These are phyloP conservation scores for Drosophila kuntzei DNA, from an alignment of 2,888 invertebrate genomes.

Conservation along the genomic window DNA sequence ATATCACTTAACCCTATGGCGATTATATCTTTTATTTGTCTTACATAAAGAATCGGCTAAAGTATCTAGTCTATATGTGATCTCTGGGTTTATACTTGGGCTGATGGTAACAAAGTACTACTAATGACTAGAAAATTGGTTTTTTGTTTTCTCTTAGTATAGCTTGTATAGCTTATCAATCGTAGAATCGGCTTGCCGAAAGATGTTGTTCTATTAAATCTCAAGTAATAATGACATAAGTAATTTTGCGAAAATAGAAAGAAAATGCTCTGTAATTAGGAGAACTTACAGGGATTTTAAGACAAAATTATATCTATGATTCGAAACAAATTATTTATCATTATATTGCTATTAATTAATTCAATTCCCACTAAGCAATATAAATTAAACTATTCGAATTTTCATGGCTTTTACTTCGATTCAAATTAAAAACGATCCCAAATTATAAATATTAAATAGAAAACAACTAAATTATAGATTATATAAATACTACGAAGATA, in stretches of 20 bases:
- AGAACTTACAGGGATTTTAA: conserved; percentile 3
- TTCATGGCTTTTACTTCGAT: not conserved
- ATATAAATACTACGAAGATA: conserved; percentile 36
- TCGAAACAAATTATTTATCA: not conserved
- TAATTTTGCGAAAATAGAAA: conserved; percentile 1
- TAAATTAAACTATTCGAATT: not conserved
- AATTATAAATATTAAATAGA: conserved; percentile 21
- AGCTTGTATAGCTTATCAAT: not conserved
- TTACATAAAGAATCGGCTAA: conserved; percentile 27
- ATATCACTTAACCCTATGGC: conserved; percentile 45
- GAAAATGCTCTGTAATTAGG: not conserved
- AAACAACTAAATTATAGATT: conserved; percentile 26
- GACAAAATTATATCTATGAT: not conserved
- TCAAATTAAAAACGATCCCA: conserved; percentile 10
- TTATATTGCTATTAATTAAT: not conserved
- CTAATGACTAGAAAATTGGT: not conserved
- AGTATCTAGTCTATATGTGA: conserved; percentile 4
- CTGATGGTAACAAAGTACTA: conserved; percentile 4
- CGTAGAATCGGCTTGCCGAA: not conserved
- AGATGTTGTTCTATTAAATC: not conserved
- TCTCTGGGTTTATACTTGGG: conserved; percentile 12
- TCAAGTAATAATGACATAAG: not conserved
- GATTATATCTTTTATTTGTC: conserved; percentile 13
- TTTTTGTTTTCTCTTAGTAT: not conserved
- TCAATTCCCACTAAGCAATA: conserved; percentile 11